These are phyloP conservation scores for Liasis olivaceus DNA, from an alignment of 2,797 vertebrate species.

Conservation along the genomic window DNA sequence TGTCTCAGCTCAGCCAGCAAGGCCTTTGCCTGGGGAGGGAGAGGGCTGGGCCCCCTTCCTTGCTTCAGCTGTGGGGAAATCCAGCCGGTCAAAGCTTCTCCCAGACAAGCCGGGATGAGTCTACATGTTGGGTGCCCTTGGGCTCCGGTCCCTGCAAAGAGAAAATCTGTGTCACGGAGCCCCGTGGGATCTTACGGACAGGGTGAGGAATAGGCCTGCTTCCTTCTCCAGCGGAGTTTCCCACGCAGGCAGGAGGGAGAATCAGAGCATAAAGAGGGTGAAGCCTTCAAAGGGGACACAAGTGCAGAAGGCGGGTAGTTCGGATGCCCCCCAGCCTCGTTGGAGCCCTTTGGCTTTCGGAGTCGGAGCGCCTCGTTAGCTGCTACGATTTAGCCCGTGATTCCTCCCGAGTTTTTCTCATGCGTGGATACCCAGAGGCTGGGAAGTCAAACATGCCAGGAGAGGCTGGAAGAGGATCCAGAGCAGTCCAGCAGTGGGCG, in stretches of 20 bases:
- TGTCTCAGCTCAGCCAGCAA: not conserved
- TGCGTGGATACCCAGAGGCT: not conserved
- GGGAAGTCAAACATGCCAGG: not conserved
- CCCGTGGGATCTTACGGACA: not conserved
- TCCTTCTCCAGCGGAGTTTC: not conserved
- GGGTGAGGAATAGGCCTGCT: fast-evolving
- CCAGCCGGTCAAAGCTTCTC: not conserved
- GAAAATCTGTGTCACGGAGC: not conserved
- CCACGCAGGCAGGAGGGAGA: fast-evolving
- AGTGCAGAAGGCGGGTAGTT: too few relatives aligned
- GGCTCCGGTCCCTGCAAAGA: not conserved
- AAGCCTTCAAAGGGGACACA: fast-evolving
- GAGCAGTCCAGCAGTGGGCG: not conserved
- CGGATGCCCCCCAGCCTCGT: not conserved
- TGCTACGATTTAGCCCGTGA: fast-evolving
- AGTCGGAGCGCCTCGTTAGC: not conserved
- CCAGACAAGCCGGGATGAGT: not conserved
- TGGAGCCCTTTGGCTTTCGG: not conserved
- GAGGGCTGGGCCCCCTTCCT: not conserved
- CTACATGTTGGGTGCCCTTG: not conserved
- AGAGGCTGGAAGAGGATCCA: not conserved
- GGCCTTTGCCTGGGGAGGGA: slow-evolving; percentile 21
- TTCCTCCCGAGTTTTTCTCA: not conserved
- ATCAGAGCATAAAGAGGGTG: fast-evolving
- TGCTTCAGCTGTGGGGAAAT: not conserved